phyloP scores from a whole-genome alignment of 2,113 vertebrate species.

The Rattus norvegicus region DNA sequence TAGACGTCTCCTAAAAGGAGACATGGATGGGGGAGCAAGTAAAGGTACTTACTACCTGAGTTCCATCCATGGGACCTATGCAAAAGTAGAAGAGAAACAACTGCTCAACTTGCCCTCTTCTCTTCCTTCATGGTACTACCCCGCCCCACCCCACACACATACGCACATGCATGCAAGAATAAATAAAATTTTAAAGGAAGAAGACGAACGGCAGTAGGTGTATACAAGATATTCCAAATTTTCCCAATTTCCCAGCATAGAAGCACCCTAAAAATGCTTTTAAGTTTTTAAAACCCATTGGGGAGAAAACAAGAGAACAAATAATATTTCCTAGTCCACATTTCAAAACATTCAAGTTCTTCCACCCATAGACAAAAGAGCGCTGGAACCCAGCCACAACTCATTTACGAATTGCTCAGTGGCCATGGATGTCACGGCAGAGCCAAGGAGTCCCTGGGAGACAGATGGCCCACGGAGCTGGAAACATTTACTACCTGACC shows the following conservation, averaged over 20 bases:
- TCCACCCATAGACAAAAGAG: not conserved
- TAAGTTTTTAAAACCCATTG: not conserved
- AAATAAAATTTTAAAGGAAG: not conserved
- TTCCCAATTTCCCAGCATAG: rapidly evolving
- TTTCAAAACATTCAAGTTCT: not conserved
- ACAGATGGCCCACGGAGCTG: rapidly evolving
- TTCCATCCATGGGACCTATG: not conserved
- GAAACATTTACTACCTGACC: not conserved
- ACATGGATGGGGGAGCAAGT: too few relatives aligned
- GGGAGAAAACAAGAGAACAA: not conserved
- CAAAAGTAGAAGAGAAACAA: not conserved
- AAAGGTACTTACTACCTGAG: too few relatives aligned
- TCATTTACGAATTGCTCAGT: not conserved
- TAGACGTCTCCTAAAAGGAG: not conserved
- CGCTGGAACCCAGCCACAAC: rapidly evolving
- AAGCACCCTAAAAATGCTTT: not conserved
- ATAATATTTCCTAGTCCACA: not conserved
- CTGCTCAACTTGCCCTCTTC: not conserved
- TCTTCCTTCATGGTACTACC: not conserved
- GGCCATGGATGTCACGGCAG: not conserved
- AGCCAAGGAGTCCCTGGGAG: not conserved
- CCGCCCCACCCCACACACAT: too few relatives aligned
- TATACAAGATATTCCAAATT: not conserved
- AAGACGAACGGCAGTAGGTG: not conserved
- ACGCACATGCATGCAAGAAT: not conserved